These are phyloP conservation scores for Echiichthys vipera DNA, from an alignment of 2,797 vertebrate genomes.

Conservation along the genomic window DNA sequence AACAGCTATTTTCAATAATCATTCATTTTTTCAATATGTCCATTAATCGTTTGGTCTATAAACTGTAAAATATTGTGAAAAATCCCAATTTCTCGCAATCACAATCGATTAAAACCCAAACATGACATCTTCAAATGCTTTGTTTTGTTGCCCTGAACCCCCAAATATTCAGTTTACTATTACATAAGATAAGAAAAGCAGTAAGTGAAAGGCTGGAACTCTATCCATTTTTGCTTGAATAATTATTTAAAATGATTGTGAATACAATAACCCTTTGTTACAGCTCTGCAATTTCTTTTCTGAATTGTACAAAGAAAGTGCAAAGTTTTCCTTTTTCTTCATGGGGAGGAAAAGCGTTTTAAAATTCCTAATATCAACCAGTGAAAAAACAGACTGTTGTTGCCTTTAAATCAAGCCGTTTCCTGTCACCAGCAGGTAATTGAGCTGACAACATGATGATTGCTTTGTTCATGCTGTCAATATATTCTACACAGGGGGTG, in stretches of 20 bases:
- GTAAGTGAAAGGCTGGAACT: background rate
- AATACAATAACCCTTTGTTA: background rate
- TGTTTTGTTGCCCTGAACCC: background rate
- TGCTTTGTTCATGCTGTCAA: constrained; percentile 9
- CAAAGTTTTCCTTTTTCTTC: background rate
- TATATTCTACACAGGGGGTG: constrained; percentile 25
- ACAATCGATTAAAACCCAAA: background rate
- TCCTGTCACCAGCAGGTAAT: background rate
- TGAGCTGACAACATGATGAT: constrained; percentile 11
- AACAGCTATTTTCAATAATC: background rate
- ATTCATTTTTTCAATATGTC: background rate
- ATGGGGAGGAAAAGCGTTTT: constrained; percentile 5
- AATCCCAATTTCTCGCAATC: background rate
- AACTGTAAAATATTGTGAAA: background rate
- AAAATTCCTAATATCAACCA: constrained; percentile 5
- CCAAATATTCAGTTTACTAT: constrained; percentile 11
- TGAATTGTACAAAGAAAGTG: constrained; percentile 1
- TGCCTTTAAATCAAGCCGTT: constrained; percentile 13
- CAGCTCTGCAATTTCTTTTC: background rate
- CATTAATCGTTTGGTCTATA: background rate
- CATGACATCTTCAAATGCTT: background rate
- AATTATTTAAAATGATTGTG: background rate
- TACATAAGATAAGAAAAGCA: background rate
- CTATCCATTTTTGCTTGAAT: background rate
- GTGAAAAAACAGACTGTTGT: constrained; percentile 1